Base-by-base conservation (phyloP, 2,797 vertebrate genomes). In the Acanthiza pusilla region DNA sequence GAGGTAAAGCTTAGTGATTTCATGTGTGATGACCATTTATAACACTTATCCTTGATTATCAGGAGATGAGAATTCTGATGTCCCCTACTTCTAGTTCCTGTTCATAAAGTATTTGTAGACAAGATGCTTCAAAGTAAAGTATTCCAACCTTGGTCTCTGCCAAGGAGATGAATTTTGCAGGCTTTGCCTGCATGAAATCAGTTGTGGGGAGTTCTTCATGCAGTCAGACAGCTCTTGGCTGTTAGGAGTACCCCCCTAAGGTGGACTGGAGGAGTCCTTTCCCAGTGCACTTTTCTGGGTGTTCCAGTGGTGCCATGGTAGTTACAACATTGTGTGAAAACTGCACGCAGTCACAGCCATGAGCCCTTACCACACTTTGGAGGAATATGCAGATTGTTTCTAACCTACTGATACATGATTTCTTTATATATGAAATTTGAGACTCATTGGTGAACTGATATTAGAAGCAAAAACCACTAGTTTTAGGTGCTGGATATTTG, bases 291-390 rank as follows among this genome's bases (percentile, higher is more conserved):
- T 74, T 76, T 72, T 66, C 50, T 26, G 16, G 11, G 7, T 65
- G 14, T 68, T 74, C 34, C 3, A 1, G 0, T 34, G 45, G 30
- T 61, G 22, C 34, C n/a, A 54, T 47, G 20, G 27, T 60, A 60
- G 27, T 45, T 63, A 19, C 53, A 73, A 25, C 16, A 43, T 13
- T 48, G 55, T 50, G 36, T 47, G 22, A 78, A 94, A 80, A 54
- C 22, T 50, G 13, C 13, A 2, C 42, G 12, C 18, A 23, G 26
- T 77, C 0, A 2, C 22, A 43, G 26, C 14, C 7, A 1, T 48
- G 34, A 82, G 30, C n/a, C 9, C 9, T 36, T 62, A 55, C 25
- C 17, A 21, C 3, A 9, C 43, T 90, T 70, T 11, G 14, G 29
- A 90, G 8, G 10, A 73, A 71, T 40, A 34, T 70, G 27, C 30